Conservation (phyloP, 2,113 vertebrate species). For the Chascanopsetta lugubris region DNA sequence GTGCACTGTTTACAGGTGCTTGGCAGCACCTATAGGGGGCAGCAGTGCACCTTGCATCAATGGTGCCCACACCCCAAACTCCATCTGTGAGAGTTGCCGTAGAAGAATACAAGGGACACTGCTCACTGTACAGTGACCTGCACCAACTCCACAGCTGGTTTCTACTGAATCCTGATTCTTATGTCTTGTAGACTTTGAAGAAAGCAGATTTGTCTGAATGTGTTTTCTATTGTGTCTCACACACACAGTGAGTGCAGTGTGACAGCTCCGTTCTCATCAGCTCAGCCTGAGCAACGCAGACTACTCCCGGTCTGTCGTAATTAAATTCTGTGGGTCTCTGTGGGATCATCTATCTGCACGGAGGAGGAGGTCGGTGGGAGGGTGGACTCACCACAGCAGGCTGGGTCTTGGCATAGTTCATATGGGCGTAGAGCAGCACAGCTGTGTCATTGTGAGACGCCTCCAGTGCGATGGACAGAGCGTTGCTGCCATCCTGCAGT, state of each 20-base stretch:
- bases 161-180: no score
- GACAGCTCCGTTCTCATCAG: not conserved
- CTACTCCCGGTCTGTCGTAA: not conserved
- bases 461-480: constrained; percentile 90
- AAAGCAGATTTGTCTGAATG: no score
- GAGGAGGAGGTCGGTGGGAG: not conserved
- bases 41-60: constrained; percentile 42
- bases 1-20: no score
- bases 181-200: no score
- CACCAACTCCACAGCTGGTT: constrained; percentile 5
- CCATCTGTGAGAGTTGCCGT: not conserved
- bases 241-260: no score
- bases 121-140: constrained; percentile 26
- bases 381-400: constrained; percentile 79
- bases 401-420: constrained; percentile 78
- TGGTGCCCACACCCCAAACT: constrained; percentile 47
- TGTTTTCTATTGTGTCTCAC: no score
- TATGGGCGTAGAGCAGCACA: constrained; percentile 86
- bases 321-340: not conserved
- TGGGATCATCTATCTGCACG: constrained; percentile 1
- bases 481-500: constrained; percentile 91
- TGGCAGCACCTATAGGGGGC: constrained; percentile 52
- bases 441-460: constrained; percentile 92
- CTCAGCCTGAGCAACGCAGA: no score
- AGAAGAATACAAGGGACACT: constrained; percentile 30